Evolutionary conservation across 2,888 invertebrate genomes (phyloP).

Genomic region (Selenia dentaria): DNA sequence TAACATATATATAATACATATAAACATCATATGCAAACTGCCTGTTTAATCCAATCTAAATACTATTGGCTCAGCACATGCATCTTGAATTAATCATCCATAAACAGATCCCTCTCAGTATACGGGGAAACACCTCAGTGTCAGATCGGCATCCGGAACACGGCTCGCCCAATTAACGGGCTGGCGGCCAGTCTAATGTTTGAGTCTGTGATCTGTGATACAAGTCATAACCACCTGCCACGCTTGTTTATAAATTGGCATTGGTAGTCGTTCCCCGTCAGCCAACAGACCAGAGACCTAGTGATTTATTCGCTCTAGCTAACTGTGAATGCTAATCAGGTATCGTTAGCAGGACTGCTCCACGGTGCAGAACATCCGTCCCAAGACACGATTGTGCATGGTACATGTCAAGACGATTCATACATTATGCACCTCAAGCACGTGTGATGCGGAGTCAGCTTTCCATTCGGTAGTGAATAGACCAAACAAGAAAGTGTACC

Average conservation of each 20-base stretch:
- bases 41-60: conserved; percentile 5
- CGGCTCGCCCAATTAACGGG: conserved; percentile 49
- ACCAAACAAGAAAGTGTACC: conserved; percentile 31
- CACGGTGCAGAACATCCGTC: conserved; percentile 32
- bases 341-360: conserved; percentile 30
- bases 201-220: conserved; percentile 27
- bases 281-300: conserved; percentile 60
- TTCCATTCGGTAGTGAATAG: conserved; percentile 27
- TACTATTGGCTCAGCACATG: not conserved
- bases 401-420: conserved; percentile 17
- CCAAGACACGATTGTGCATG: conserved; percentile 23
- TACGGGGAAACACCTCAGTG: conserved; percentile 61
- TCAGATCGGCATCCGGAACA: conserved; percentile 49
- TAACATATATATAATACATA: too few species aligned
- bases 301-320: conserved; percentile 61
- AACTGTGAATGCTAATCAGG: conserved; percentile 58
- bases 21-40: too few species aligned
- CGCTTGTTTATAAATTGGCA: conserved; percentile 65
- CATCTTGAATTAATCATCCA: not conserved
- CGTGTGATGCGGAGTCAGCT: conserved; percentile 38
- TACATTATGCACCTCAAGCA: conserved; percentile 43
- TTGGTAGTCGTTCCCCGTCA: conserved; percentile 49
- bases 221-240: conserved; percentile 48
- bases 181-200: conserved; percentile 47
- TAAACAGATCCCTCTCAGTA: conserved; percentile 35